phyloP scores from a whole-genome alignment of 1,140 invertebrate genomes.

The Drosophila burlai region DNA sequence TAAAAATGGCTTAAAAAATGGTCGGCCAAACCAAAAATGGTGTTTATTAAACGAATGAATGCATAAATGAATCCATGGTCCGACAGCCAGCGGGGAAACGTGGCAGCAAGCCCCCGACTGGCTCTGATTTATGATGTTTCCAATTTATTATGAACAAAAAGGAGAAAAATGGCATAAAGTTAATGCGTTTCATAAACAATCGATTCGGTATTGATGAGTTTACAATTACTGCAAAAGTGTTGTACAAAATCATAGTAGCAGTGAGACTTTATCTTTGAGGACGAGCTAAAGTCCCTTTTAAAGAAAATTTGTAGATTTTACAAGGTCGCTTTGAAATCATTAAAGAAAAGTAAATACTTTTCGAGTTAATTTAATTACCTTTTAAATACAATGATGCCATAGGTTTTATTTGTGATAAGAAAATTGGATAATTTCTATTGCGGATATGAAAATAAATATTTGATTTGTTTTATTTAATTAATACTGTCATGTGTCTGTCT shows the following conservation, averaged over 20 bases:
- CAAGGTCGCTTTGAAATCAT: not conserved
- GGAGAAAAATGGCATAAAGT: constrained; percentile 38
- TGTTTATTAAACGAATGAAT: constrained; percentile 80
- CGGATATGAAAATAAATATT: not conserved
- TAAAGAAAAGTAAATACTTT: not conserved
- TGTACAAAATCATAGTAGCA: not conserved
- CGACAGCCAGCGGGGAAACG: constrained; percentile 18
- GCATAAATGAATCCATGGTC: constrained; percentile 36
- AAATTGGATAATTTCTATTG: not conserved
- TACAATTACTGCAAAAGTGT: constrained; percentile 11
- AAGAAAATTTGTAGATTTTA: not conserved
- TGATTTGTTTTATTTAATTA: not conserved
- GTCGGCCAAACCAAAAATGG: constrained; percentile 77
- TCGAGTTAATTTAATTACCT: not conserved
- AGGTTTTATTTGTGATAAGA: not conserved
- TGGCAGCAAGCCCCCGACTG: constrained; percentile 52
- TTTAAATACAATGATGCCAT: no score
- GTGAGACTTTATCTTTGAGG: not conserved
- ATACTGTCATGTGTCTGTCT: no score
- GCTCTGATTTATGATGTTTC: constrained; percentile 75
- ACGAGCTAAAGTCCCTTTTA: not conserved
- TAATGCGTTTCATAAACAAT: constrained; percentile 57
- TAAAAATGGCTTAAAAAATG: constrained; percentile 81
- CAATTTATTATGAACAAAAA: constrained; percentile 67
- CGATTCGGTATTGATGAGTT: constrained; percentile 20